These are phyloP conservation scores for Corythornis vintsioides DNA, from an alignment of 2,113 vertebrate species.

Conservation along the genomic window DNA sequence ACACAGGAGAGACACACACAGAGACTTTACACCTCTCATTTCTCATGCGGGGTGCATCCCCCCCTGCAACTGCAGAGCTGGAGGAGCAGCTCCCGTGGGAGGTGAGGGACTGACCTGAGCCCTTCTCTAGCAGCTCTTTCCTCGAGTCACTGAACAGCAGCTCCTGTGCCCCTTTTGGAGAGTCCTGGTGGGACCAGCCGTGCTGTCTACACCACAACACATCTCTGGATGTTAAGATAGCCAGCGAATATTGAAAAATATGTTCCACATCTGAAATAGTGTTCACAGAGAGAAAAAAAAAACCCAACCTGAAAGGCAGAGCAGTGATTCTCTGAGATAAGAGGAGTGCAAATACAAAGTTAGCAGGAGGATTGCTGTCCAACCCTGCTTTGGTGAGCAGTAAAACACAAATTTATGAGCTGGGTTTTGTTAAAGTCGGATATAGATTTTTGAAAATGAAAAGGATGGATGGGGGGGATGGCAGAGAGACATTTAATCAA, in stretches of 20 bases:
- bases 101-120: neutral
- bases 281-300: neutral
- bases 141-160: neutral
- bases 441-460: conserved; percentile 80
- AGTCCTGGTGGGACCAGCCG: neutral
- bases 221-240: neutral
- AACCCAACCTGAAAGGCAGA: neutral
- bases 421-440: conserved; percentile 74
- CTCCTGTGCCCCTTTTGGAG: neutral
- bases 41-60: neutral
- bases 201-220: neutral
- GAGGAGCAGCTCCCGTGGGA: neutral
- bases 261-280: neutral
- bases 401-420: conserved; percentile 78
- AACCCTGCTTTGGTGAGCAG: conserved; percentile 47
- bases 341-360: conserved; percentile 5
- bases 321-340: neutral
- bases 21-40: neutral
- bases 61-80: accelerated
- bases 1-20: neutral
- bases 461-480: conserved; percentile 76
- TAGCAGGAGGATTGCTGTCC: neutral
- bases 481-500: conserved; percentile 83
- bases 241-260: neutral
- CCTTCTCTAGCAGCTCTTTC: neutral